These are phyloP conservation scores for Loxodonta africana DNA, from an alignment of 2,113 vertebrate genomes.

Conservation along the genomic window DNA sequence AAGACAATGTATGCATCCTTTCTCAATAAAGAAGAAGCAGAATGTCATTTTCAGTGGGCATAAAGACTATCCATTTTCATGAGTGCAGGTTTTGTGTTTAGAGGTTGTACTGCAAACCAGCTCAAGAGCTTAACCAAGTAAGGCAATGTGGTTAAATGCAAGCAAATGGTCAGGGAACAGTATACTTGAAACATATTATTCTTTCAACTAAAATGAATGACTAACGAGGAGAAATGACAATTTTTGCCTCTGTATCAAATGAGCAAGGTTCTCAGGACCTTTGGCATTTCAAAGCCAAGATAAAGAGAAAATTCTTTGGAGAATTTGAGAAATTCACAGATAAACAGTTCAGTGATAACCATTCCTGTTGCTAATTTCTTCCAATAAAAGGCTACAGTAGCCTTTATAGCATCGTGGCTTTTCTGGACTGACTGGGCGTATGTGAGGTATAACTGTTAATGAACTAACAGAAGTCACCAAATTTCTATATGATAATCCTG, in stretches of 20 bases:
- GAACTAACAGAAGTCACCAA: background rate
- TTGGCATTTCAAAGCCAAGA: conserved; percentile 44
- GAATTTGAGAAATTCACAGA: conserved; percentile 37
- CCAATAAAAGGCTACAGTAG: background rate
- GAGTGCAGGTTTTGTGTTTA: conserved; percentile 15
- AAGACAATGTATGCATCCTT: background rate
- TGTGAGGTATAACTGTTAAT: conserved; percentile 6
- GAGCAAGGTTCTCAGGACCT: background rate
- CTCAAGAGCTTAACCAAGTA: conserved; percentile 39
- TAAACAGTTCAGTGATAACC: background rate
- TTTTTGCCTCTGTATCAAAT: conserved; percentile 33
- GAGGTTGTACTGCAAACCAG: conserved; percentile 44
- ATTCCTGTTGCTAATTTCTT: background rate
- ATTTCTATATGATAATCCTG: background rate
- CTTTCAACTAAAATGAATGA: conserved; percentile 10
- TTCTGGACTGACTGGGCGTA: background rate
- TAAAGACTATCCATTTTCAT: conserved; percentile 35
- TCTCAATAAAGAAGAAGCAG: conserved; percentile 52
- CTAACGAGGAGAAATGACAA: background rate
- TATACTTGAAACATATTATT: conserved; percentile 37
- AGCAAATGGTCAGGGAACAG: background rate
- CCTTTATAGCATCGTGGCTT: background rate
- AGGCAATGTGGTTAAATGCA: conserved; percentile 14
- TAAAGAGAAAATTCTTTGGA: conserved; percentile 35
- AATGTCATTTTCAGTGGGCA: conserved; percentile 15